Percentiles rank a stretch among this genome's conserved stretches.
These are phyloP conservation scores for Lutjanus erythropterus DNA, from an alignment of 2,113 vertebrate species.

Conservation along the genomic window DNA sequence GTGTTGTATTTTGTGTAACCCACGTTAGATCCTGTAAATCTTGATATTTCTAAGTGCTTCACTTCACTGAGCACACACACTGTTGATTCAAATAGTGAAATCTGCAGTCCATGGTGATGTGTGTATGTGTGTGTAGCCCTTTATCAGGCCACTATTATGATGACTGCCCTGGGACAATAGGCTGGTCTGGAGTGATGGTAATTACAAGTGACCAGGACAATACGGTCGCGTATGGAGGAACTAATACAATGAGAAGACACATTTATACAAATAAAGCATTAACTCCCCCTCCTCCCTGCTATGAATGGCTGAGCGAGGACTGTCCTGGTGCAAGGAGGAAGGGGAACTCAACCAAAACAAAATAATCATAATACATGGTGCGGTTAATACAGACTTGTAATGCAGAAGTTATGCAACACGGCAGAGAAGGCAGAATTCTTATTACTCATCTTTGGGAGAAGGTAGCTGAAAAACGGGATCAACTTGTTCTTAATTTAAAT, in stretches of 20 bases:
- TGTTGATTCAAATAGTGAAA: constrained; percentile 53
- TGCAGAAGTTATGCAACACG: constrained; percentile 9
- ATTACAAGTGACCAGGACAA: constrained; percentile 83
- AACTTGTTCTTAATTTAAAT: constrained; percentile 28
- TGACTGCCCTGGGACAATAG: constrained; percentile 81
- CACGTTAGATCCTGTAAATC: constrained; percentile 13
- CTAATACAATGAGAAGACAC: constrained; percentile 80
- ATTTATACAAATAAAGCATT: constrained; percentile 77
- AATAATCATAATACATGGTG: constrained; percentile 37
- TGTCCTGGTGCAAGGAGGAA: constrained; percentile 21
- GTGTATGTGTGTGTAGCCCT: constrained; percentile 54
- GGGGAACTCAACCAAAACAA: constrained; percentile 66
- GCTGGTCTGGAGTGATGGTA: constrained; percentile 74
- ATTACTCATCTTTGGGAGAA: not conserved
- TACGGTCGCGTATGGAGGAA: constrained; percentile 76
- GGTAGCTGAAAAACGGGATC: constrained; percentile 28
- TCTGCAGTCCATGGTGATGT: constrained; percentile 49
- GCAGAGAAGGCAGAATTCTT: not conserved
- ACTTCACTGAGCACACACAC: constrained; percentile 33
- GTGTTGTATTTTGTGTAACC: not conserved
- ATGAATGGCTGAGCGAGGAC: constrained; percentile 60
- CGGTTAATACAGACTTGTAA: not conserved
- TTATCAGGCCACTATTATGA: constrained; percentile 78
- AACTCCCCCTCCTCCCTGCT: constrained; percentile 5
- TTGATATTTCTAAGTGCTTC: constrained; percentile 17